Conservation (phyloP, 53 echinoderm and acorn worm genomes). For the Henricia sp. region DNA sequence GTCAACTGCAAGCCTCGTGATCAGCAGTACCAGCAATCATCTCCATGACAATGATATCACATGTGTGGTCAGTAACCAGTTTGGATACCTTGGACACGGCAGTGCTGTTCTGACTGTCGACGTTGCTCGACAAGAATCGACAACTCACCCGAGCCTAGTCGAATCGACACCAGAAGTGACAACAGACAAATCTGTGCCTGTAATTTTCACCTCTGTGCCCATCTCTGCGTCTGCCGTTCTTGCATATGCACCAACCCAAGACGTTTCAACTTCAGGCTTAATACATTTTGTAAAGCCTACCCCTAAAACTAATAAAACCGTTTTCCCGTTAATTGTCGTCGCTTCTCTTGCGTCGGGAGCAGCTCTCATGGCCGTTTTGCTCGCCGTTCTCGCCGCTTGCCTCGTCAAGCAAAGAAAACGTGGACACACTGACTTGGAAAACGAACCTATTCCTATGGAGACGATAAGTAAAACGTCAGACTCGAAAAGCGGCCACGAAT, state of each 20-base stretch:
- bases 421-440: neutral
- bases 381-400: constrained; percentile 22
- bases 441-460: constrained; percentile 8
- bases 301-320: neutral
- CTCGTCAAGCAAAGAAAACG: constrained; percentile 18
- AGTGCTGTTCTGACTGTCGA: constrained; percentile 23
- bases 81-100: constrained; percentile 50
- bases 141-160: neutral
- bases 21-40: constrained; percentile 18
- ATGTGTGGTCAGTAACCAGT: constrained; percentile 52
- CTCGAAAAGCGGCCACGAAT: neutral
- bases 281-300: neutral
- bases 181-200: neutral
- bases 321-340: constrained; percentile 28
- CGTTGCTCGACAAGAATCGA: neutral
- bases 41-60: constrained; percentile 29
- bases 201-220: too few relatives aligned
- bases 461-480: neutral
- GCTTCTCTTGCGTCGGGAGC: constrained; percentile 34
- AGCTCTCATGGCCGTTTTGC: constrained; percentile 20
- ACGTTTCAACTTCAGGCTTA: neutral
- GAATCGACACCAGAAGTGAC: neutral
- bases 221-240: neutral
- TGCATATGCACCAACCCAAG: neutral
- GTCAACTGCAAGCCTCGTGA: neutral